phyloP scores from a whole-genome alignment of 2,888 invertebrate species.

The Hyles lineata region DNA sequence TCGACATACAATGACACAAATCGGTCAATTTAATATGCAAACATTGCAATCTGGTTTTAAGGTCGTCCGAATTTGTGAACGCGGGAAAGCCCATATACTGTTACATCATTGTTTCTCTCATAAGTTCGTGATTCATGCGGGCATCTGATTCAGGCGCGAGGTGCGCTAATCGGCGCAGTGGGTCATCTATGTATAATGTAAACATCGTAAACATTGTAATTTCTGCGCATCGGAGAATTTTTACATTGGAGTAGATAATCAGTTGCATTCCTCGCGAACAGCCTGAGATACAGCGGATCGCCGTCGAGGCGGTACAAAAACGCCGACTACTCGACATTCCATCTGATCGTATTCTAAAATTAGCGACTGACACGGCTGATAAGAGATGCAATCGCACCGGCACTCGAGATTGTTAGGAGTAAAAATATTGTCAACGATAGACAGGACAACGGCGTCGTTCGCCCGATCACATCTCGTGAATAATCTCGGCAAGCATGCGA shows the following conservation, averaged over 20 bases:
- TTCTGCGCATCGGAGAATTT: constrained; percentile 36
- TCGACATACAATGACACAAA: constrained; percentile 30
- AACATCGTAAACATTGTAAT: constrained; percentile 29
- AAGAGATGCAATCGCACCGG: constrained; percentile 58
- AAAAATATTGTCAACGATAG: constrained; percentile 61
- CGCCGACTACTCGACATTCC: constrained; percentile 48
- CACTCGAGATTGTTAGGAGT: constrained; percentile 58
- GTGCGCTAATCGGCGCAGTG: constrained; percentile 47
- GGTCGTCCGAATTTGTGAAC: constrained; percentile 53
- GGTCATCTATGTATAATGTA: constrained; percentile 41
- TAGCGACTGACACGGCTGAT: constrained; percentile 62
- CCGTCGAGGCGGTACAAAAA: constrained; percentile 44
- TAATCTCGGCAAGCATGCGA: constrained; percentile 55
- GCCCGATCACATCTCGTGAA: constrained; percentile 54
- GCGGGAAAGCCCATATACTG: constrained; percentile 53
- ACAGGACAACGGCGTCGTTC: constrained; percentile 47
- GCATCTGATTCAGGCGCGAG: constrained; percentile 48
- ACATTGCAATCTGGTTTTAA: constrained; percentile 48
- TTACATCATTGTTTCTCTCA: constrained; percentile 58
- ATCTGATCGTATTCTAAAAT: constrained; percentile 59
- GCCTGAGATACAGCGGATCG: constrained; percentile 32
- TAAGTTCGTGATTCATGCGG: constrained; percentile 61
- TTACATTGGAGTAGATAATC: constrained; percentile 40
- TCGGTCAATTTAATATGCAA: constrained; percentile 36
- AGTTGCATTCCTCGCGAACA: constrained; percentile 40